Evolutionary conservation across 2,797 vertebrate species (phyloP).

Genomic region (Schizopygopsis pylzovi): DNA sequence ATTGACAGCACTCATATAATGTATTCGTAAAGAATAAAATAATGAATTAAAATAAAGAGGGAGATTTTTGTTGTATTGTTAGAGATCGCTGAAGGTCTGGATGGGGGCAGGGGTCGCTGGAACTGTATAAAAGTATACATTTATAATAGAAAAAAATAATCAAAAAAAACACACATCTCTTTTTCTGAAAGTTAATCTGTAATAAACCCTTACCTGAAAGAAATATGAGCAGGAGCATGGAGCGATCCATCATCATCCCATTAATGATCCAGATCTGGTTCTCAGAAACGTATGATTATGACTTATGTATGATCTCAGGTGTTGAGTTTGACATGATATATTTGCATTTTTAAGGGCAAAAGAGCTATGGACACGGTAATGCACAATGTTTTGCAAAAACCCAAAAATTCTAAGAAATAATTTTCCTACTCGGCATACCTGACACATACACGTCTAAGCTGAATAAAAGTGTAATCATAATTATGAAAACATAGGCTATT

Average conservation of each 20-base stretch:
- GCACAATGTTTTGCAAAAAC: constrained; percentile 16
- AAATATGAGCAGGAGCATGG: constrained; percentile 3
- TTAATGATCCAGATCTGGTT: constrained; percentile 6
- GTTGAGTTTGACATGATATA: constrained; percentile 10
- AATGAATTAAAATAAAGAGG: too few species aligned
- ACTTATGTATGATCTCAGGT: constrained; percentile 13
- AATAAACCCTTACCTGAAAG: constrained; percentile 19
- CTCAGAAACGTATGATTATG: neutral
- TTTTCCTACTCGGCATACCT: neutral
- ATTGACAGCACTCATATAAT: too few species aligned
- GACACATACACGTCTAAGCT: neutral
- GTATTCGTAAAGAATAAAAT: too few species aligned
- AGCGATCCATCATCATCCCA: neutral
- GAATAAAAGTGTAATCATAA: neutral
- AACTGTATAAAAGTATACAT: neutral
- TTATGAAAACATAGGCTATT: neutral
- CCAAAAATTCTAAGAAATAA: neutral
- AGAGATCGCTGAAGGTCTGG: too few species aligned
- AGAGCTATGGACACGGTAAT: constrained; percentile 5
- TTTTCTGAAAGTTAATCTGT: neutral
- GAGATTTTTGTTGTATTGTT: too few species aligned
- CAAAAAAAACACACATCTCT: neutral
- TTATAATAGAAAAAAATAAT: too few species aligned
- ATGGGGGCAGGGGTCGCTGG: neutral
- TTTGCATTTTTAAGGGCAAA: constrained; percentile 22